A percentile compares a stretch with the other conserved stretches of the same genome.
phyloP scores from a whole-genome alignment of 2,888 invertebrate genomes.

The Noctua fimbriata region DNA sequence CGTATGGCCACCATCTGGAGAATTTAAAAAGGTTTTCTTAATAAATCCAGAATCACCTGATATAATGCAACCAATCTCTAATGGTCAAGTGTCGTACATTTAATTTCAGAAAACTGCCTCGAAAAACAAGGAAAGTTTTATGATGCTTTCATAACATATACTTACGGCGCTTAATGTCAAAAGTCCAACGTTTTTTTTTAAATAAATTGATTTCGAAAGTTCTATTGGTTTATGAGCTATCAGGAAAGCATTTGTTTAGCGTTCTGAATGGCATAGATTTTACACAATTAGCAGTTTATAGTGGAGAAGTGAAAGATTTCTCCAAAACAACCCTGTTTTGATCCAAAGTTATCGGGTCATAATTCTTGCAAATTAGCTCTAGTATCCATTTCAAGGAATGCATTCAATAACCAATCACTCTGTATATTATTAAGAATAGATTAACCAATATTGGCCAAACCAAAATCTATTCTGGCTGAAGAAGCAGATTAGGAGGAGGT shows the following conservation, averaged over 20 bases:
- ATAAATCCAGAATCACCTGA: neutral
- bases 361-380: neutral
- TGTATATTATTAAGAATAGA: neutral
- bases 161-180: neutral
- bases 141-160: neutral
- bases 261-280: neutral
- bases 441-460: neutral
- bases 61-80: neutral
- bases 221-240: neutral
- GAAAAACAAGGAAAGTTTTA: neutral
- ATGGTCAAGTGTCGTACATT: neutral
- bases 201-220: neutral
- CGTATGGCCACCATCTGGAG: constrained; percentile 89
- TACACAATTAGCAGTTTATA: neutral
- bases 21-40: neutral
- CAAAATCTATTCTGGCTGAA: neutral
- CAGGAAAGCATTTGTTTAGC: neutral
- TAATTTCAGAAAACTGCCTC: no score
- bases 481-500: neutral
- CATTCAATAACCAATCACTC: neutral
- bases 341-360: neutral
- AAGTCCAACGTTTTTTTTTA: neutral
- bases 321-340: neutral
- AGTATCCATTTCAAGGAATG: neutral
- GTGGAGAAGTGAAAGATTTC: neutral